Conservation (phyloP, 1,140 invertebrate species). For the Hyles euphorbiae region DNA sequence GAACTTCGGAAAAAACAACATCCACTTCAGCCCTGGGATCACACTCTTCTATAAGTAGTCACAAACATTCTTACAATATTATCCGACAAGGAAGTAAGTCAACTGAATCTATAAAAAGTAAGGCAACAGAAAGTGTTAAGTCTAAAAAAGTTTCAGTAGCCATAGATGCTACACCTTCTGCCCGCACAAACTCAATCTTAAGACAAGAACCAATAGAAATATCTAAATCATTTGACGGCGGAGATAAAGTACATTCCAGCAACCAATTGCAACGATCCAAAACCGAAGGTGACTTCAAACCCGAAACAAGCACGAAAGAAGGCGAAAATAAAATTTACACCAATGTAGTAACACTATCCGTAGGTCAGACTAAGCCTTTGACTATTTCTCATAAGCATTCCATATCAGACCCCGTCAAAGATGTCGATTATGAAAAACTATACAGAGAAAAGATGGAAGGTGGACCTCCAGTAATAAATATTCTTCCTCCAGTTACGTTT, state of each 20-base stretch:
- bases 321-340: constrained; percentile 56
- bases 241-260: constrained; percentile 49
- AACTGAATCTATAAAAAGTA: constrained; percentile 63
- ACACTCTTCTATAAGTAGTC: constrained; percentile 57
- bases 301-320: constrained; percentile 21
- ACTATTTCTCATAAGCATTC: constrained; percentile 83
- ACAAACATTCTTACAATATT: constrained; percentile 43
- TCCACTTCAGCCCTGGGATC: constrained; percentile 64
- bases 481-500: constrained; percentile 73
- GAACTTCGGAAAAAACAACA: constrained; percentile 67
- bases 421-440: constrained; percentile 68
- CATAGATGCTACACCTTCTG: constrained; percentile 84
- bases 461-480: constrained; percentile 53
- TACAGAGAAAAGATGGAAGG: constrained; percentile 49
- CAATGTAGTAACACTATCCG: constrained; percentile 71
- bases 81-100: constrained; percentile 53
- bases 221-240: constrained; percentile 76
- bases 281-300: constrained; percentile 57
- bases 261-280: constrained; percentile 60
- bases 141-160: constrained; percentile 83
- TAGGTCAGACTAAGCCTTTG: constrained; percentile 53
- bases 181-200: constrained; percentile 81
- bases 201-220: constrained; percentile 86
- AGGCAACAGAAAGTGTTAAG: constrained; percentile 67
- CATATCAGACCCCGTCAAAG: constrained; percentile 82